Conservation (phyloP, 2,113 vertebrate genomes). For the Sinocyclocheilus anshuiensis region DNA sequence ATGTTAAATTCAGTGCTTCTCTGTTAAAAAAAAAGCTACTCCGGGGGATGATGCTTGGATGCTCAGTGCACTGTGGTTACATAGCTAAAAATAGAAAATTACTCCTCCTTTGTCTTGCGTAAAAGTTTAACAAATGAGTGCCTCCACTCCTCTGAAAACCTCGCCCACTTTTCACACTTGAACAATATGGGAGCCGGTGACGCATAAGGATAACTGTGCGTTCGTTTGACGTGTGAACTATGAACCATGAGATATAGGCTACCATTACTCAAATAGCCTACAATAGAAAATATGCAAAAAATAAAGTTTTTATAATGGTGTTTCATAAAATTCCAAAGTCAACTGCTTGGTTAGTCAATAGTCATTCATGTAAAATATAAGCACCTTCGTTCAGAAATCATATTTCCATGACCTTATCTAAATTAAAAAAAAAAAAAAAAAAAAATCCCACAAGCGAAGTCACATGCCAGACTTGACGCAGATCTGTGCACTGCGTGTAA, state of each 20-base stretch:
- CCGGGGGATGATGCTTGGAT: not conserved
- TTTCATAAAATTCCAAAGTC: not conserved
- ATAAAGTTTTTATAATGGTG: not conserved
- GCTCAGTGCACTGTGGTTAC: not conserved
- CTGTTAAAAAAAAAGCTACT: not conserved
- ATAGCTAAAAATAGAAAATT: constrained; percentile 40
- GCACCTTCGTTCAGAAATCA: too few species aligned
- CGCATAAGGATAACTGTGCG: constrained; percentile 50
- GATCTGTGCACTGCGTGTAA: not conserved
- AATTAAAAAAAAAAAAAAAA: not conserved
- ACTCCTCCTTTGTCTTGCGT: constrained; percentile 53
- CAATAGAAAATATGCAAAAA: not conserved
- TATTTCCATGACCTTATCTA: not conserved
- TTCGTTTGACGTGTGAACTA: constrained; percentile 20
- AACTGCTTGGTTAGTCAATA: not conserved
- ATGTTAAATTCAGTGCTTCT: not conserved
- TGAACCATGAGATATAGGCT: not conserved
- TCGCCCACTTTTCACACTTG: constrained; percentile 61
- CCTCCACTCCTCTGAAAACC: constrained; percentile 59
- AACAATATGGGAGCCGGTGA: constrained; percentile 63
- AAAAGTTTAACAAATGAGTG: constrained; percentile 69
- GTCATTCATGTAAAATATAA: not conserved
- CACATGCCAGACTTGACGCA: not conserved
- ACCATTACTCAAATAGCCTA: not conserved
- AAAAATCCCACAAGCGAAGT: too few species aligned